These are phyloP conservation scores for Discoglossus pictus DNA, from an alignment of 2,797 vertebrate species.

Conservation along the genomic window DNA sequence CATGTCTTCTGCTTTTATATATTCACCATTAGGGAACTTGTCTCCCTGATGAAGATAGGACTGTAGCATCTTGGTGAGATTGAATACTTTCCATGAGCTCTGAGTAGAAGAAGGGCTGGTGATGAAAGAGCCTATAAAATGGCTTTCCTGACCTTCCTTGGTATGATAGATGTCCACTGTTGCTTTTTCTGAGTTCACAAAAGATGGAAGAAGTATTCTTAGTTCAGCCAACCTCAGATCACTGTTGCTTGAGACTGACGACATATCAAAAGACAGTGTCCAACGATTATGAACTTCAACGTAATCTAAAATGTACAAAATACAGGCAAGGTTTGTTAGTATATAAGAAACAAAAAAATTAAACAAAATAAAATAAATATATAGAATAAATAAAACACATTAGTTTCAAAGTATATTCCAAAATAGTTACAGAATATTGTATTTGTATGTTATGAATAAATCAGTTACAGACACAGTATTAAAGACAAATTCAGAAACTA, in stretches of 20 bases:
- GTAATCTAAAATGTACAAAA: constrained; percentile 68
- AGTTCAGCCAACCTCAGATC: constrained; percentile 77
- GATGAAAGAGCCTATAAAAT: constrained; percentile 74
- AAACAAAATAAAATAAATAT: too few species aligned
- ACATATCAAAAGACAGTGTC: constrained; percentile 81
- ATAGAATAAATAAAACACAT: neutral
- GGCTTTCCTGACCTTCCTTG: constrained; percentile 55
- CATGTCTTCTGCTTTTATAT: rapidly evolving
- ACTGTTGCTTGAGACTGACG: constrained; percentile 73
- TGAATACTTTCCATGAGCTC: constrained; percentile 76
- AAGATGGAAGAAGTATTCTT: constrained; percentile 66
- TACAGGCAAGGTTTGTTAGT: neutral
- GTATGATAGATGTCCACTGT: constrained; percentile 80
- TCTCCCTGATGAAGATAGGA: constrained; percentile 70
- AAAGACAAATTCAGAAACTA: too few species aligned
- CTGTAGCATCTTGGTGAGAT: constrained; percentile 74
- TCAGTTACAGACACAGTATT: too few species aligned
- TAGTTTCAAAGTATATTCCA: neutral
- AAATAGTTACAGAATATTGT: neutral
- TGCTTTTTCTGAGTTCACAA: constrained; percentile 55
- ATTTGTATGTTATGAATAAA: neutral
- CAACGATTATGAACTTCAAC: constrained; percentile 73
- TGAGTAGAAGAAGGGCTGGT: constrained; percentile 51
- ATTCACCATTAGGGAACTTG: rapidly evolving
- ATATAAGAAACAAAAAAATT: too few species aligned